Evolutionary conservation across 2,797 vertebrate genomes (phyloP).

Genomic region (Cercopithecus petaurista): DNA sequence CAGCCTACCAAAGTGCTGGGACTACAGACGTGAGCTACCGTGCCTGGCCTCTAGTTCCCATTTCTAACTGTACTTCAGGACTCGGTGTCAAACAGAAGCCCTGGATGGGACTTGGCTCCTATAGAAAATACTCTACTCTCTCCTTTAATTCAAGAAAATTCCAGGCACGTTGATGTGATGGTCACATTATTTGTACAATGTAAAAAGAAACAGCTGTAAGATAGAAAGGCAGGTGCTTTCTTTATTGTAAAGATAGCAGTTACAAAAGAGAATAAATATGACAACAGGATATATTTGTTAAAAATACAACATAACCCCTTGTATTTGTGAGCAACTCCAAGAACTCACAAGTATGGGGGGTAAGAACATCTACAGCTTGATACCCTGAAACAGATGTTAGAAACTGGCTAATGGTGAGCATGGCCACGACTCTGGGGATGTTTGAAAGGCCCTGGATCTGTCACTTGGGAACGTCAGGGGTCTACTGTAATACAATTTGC

Average conservation of each 20-base stretch:
- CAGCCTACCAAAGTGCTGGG: neutral
- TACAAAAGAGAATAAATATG: conserved; percentile 80
- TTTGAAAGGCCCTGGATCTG: neutral
- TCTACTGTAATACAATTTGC: neutral
- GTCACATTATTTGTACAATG: conserved; percentile 77
- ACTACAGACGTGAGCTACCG: neutral
- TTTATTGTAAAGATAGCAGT: conserved; percentile 77
- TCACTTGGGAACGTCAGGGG: neutral
- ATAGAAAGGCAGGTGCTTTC: conserved; percentile 78
- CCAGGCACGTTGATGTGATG: neutral
- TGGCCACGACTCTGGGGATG: neutral
- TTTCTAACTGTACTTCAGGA: neutral
- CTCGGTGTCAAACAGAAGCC: neutral
- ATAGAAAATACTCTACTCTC: neutral
- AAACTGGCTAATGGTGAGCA: neutral
- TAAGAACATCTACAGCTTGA: neutral
- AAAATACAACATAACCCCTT: conserved; percentile 18
- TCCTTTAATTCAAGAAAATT: neutral
- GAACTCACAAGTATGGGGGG: neutral
- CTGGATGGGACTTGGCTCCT: neutral
- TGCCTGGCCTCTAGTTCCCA: neutral
- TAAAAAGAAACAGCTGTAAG: conserved; percentile 77
- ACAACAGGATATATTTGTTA: neutral
- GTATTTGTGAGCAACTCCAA: neutral
- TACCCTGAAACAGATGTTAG: neutral